A percentile compares a stretch with the other conserved stretches of the same genome.
These are phyloP conservation scores for Propithecus deckenii DNA, from an alignment of 2,797 vertebrate species.

Conservation along the genomic window DNA sequence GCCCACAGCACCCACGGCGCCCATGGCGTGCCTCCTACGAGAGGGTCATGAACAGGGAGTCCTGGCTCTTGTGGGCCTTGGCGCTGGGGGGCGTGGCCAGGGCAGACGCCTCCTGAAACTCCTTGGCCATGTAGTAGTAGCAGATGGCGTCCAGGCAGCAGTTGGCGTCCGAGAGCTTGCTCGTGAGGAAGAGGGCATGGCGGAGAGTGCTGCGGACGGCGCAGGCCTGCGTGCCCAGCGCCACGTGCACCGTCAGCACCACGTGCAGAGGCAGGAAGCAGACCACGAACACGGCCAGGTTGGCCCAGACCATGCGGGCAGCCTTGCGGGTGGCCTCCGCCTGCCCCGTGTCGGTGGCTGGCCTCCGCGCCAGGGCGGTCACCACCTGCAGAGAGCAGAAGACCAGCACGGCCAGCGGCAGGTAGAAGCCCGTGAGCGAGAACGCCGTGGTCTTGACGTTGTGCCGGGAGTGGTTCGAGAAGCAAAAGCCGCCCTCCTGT, in stretches of 20 bases:
- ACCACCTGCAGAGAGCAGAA: conserved; percentile 75
- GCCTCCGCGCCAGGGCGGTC: conserved; percentile 31
- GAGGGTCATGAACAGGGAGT: not conserved
- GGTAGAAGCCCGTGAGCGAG: conserved; percentile 68
- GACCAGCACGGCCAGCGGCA: conserved; percentile 64
- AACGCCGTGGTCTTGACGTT: not conserved
- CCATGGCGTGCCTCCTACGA: fast-evolving
- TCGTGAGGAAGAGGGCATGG: conserved; percentile 81
- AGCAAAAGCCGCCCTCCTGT: conserved; percentile 36
- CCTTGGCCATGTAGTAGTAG: conserved; percentile 90
- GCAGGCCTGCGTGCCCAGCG: conserved; percentile 81
- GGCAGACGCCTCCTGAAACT: conserved; percentile 80
- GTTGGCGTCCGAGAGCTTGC: conserved; percentile 88
- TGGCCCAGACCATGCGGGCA: conserved; percentile 81
- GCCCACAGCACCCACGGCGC: not conserved
- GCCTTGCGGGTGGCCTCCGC: conserved; percentile 1
- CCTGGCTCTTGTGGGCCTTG: conserved; percentile 34
- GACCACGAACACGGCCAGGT: conserved; percentile 87
- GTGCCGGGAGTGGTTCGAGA: not conserved
- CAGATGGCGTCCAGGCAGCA: conserved; percentile 91
- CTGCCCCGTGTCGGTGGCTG: fast-evolving
- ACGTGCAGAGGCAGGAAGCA: conserved; percentile 89
- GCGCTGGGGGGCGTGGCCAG: fast-evolving
- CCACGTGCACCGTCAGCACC: conserved; percentile 52
- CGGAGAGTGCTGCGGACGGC: conserved; percentile 57